Evolutionary conservation across 2,113 vertebrate species (phyloP), one percentile per base, ranked within the genome.

Genomic region (Melierax canorus): DNA sequence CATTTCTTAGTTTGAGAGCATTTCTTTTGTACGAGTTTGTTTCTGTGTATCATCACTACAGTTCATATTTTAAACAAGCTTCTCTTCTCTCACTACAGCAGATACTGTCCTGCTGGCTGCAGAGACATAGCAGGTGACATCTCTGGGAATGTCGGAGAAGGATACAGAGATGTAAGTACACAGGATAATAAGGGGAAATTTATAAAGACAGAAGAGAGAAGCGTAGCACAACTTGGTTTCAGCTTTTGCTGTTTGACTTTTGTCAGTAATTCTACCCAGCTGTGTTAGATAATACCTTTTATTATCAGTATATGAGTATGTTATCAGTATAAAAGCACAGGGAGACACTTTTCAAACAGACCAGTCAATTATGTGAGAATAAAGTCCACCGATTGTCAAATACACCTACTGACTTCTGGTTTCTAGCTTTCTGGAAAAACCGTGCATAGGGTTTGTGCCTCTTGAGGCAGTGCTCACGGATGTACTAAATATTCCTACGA

Each of bases 51-150:
- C 8, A 7, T 58, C 41, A 26, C 27, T 63, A 15, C 30, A 45
- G n/a, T 62, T 68, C 51, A 3, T 46, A 16, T 67, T 67, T 86
- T 91, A 93, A 92, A 66, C 66, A 84, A 77, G 64, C 67, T 66
- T 45, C 60, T 88, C 43, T 60, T 92, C 68, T 91, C 79, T 95
- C 88, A 88, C 86, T 94, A 11, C 75, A 99, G 99, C 97, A 99
- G 98, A 94, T 99, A 98, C 94, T 99, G 99, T 97, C 99, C 99
- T 50, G 98, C 99, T 97, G 99, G 99, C 92, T 99, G 99, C 97
- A 98, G 96, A 97, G 98, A 98, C 34, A 51, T 98, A 94, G 96
- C 96, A 73, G 99, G 99, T 53, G 99, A 99, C 63, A 96, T 99
- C 91, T 98, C 98, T 66, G 99, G 99, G 63, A 98, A 99, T 88